Conservation (phyloP, 2,888 invertebrate species). For the Lasius fuliginosus region DNA sequence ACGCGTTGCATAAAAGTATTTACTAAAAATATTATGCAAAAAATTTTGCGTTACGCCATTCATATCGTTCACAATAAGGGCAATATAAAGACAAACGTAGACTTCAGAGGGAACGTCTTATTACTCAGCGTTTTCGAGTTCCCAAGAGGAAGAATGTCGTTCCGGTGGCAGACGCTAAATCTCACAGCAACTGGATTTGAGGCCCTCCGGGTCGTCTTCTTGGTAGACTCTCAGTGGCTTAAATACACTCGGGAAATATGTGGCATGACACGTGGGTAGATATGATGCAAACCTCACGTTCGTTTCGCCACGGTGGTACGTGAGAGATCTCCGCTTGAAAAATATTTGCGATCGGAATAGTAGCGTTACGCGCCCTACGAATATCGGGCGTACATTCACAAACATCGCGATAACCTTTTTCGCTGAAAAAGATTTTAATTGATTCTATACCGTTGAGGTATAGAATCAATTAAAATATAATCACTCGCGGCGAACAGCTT, state of each 20-base stretch:
- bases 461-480: background rate
- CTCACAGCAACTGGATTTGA: slow-evolving; percentile 39
- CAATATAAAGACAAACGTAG: background rate
- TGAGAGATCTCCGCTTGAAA: slow-evolving; percentile 5
- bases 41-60: background rate
- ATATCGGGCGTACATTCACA: background rate
- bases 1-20: background rate
- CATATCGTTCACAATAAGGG: background rate
- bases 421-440: background rate
- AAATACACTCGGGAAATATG: slow-evolving; percentile 7
- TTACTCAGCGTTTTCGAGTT: slow-evolving; percentile 30
- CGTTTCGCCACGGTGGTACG: background rate
- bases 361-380: background rate
- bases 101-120: background rate
- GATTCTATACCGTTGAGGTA: background rate
- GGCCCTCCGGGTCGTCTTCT: background rate
- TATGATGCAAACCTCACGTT: slow-evolving; percentile 24
- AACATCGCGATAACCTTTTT: background rate
- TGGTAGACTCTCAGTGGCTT: slow-evolving; percentile 4
- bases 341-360: background rate
- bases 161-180: slow-evolving; percentile 9
- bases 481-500: background rate
- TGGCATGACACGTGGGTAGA: slow-evolving; percentile 5
- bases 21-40: background rate
- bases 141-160: background rate